Evolutionary conservation across 1,140 invertebrate species (phyloP).

Genomic region (Drosophila ambigua): DNA sequence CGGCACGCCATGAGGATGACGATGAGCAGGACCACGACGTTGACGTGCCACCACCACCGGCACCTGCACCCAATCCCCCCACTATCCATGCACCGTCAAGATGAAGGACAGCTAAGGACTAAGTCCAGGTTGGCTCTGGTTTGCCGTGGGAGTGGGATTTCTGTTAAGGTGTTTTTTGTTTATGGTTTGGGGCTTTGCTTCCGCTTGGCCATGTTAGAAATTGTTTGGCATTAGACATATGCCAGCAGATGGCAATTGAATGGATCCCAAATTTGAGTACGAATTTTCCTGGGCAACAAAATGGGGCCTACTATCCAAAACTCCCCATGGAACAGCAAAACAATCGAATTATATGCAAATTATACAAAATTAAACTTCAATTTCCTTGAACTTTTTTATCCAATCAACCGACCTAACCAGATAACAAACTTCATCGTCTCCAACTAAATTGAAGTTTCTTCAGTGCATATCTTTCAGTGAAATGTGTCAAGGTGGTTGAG

Average conservation of each 20-base stretch:
- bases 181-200: constrained; percentile 26
- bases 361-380: not conserved
- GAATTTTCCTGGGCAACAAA: not conserved
- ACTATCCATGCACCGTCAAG: not conserved
- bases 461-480: constrained; percentile 7
- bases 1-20: constrained; percentile 53
- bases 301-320: not conserved
- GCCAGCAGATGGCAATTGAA: not conserved
- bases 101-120: constrained; percentile 33
- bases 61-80: not conserved
- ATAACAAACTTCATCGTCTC: constrained; percentile 11
- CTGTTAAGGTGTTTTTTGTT: constrained; percentile 32
- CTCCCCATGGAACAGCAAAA: too few species aligned
- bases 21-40: constrained; percentile 29
- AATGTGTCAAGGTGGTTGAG: constrained; percentile 40
- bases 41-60: constrained; percentile 21
- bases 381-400: not conserved
- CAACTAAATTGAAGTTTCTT: constrained; percentile 14
- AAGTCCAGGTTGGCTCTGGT: too few species aligned
- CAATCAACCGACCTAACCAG: constrained; percentile 5
- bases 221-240: constrained; percentile 30
- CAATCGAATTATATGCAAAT: too few species aligned
- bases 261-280: not conserved
- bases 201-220: constrained; percentile 24
- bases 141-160: constrained; percentile 23